phyloP scores from a whole-genome alignment of 2,113 vertebrate species.

The Rhinichthys klamathensis region DNA sequence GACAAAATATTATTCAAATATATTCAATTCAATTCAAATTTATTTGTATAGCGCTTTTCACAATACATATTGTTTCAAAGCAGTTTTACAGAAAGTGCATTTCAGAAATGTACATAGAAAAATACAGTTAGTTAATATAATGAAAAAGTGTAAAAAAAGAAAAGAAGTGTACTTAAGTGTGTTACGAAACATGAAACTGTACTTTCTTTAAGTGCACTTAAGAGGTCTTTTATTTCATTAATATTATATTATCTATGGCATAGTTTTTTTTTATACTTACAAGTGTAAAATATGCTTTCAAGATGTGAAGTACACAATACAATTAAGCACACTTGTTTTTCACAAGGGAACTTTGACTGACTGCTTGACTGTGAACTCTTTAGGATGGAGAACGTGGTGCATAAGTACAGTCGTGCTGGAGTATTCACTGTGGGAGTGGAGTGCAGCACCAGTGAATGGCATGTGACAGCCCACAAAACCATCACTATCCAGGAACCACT shows the following conservation, averaged over 20 bases:
- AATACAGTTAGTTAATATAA: too few species aligned
- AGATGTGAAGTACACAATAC: neutral
- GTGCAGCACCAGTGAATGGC: constrained; percentile 90
- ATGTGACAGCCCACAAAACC: constrained; percentile 81
- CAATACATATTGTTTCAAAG: too few species aligned
- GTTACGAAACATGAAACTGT: neutral
- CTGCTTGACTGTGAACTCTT: constrained; percentile 28
- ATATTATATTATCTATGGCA: neutral
- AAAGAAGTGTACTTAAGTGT: too few species aligned
- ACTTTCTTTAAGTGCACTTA: neutral
- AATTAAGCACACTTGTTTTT: neutral
- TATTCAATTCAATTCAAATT: too few species aligned
- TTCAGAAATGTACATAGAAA: too few species aligned
- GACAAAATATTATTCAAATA: too few species aligned
- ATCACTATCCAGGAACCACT: constrained; percentile 79
- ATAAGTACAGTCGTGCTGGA: constrained; percentile 81
- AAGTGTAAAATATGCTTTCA: too few species aligned
- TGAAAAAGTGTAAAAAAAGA: too few species aligned
- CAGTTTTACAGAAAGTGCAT: too few species aligned
- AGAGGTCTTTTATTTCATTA: neutral
- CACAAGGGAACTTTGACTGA: neutral
- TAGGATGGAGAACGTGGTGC: constrained; percentile 76
- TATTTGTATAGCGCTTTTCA: too few species aligned
- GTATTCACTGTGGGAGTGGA: constrained; percentile 83
- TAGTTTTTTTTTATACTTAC: neutral